Evolutionary conservation across 2,113 vertebrate genomes (phyloP).

Genomic region (Perca flavescens): DNA sequence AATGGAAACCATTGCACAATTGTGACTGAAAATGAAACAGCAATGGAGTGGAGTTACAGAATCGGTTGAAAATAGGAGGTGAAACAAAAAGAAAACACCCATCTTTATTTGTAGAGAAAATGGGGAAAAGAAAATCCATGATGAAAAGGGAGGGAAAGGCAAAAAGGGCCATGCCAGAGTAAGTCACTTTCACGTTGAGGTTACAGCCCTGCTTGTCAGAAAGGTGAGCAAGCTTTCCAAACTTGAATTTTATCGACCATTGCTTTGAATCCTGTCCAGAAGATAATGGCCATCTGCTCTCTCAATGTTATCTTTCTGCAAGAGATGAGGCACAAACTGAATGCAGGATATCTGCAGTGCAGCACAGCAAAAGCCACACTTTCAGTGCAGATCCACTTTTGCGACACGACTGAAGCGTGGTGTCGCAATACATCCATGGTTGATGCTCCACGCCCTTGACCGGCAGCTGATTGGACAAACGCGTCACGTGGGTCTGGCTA

Average conservation of each 20-base stretch:
- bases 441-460: too few species aligned
- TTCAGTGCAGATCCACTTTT: too few species aligned
- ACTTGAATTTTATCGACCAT: constrained; percentile 4
- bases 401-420: too few species aligned
- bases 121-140: not conserved
- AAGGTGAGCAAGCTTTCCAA: constrained; percentile 4
- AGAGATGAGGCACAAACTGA: constrained; percentile 12
- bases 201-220: constrained; percentile 10
- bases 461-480: too few species aligned
- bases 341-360: constrained; percentile 32
- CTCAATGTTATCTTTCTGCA: constrained; percentile 10
- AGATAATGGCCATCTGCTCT: not conserved
- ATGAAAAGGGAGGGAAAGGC: not conserved
- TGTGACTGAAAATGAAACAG: constrained; percentile 20
- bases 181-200: constrained; percentile 11
- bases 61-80: not conserved
- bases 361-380: constrained; percentile 27
- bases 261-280: constrained; percentile 3
- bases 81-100: not conserved
- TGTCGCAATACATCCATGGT: too few species aligned
- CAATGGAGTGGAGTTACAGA: constrained; percentile 9
- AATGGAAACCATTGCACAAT: constrained; percentile 11
- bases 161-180: not conserved
- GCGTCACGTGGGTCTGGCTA: too few species aligned
- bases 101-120: not conserved